phyloP scores from a whole-genome alignment of 2,888 invertebrate genomes.

The Spisula solida region DNA sequence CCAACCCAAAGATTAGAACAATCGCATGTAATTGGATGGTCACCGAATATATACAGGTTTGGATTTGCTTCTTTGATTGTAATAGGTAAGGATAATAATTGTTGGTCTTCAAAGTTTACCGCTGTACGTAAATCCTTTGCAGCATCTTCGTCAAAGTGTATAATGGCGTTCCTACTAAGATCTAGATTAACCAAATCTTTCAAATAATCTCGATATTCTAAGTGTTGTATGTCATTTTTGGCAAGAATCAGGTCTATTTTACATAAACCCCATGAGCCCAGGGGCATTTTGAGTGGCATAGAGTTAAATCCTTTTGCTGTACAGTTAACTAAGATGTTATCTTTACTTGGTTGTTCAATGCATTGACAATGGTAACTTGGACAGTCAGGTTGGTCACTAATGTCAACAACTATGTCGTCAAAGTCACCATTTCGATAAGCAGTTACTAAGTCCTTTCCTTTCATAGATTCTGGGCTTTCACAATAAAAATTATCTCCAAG shows the following conservation, averaged over 20 bases:
- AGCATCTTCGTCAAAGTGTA: background rate
- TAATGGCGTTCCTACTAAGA: background rate
- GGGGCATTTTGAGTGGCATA: constrained; percentile 6
- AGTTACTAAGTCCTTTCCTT: background rate
- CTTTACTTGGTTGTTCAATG: constrained; percentile 10
- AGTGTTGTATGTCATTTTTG: background rate
- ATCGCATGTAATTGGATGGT: constrained; percentile 7
- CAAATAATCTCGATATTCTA: constrained; percentile 20
- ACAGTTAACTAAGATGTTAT: constrained; percentile 33
- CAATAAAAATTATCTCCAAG: background rate
- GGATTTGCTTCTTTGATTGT: background rate
- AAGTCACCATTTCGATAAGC: background rate
- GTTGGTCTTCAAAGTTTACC: background rate
- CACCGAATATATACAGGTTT: background rate
- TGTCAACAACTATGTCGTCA: constrained; percentile 20
- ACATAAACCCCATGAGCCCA: constrained; percentile 1
- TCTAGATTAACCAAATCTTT: constrained; percentile 23
- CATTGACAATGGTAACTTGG: constrained; percentile 28
- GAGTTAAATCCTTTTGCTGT: constrained; percentile 12
- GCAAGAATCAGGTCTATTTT: constrained; percentile 30
- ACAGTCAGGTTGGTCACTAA: constrained; percentile 27
- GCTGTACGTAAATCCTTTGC: background rate
- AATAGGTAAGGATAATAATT: background rate
- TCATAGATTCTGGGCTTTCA: constrained; percentile 17
- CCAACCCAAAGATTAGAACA: constrained; percentile 31